Conservation (phyloP, 2,888 invertebrate genomes). For the Amphipoea oculea region DNA sequence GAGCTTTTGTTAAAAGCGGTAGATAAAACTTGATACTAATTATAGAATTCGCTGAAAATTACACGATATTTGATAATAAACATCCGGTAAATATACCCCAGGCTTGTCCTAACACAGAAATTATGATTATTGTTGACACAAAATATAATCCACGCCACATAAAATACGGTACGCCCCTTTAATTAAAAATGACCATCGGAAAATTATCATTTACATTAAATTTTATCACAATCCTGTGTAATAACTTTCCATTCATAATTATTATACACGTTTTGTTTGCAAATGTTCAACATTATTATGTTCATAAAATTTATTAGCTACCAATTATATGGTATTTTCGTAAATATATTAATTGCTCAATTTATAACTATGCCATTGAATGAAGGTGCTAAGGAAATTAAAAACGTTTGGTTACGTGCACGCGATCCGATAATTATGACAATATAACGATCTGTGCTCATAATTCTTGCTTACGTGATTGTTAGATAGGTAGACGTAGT, state of each 20-base stretch:
- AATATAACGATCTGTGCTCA: constrained; percentile 57
- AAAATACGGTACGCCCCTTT: constrained; percentile 43
- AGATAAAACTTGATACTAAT: constrained; percentile 19
- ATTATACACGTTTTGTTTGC: constrained; percentile 35
- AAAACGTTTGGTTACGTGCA: constrained; percentile 58
- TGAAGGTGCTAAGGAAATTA: constrained; percentile 62
- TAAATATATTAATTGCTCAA: constrained; percentile 57
- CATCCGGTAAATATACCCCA: constrained; percentile 17
- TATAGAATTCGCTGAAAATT: constrained; percentile 32
- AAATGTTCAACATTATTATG: constrained; percentile 19
- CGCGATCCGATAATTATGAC: constrained; percentile 71
- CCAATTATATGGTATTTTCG: constrained; percentile 45
- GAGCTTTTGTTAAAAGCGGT: neutral
- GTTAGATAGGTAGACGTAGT: constrained; percentile 32
- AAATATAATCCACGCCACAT: constrained; percentile 41
- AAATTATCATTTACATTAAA: constrained; percentile 50
- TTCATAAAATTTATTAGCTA: constrained; percentile 36
- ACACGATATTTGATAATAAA: constrained; percentile 17
- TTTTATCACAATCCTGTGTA: constrained; percentile 51
- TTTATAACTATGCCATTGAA: constrained; percentile 47
- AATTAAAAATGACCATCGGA: constrained; percentile 51
- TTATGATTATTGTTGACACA: constrained; percentile 45
- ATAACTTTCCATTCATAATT: constrained; percentile 33
- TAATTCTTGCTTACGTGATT: constrained; percentile 51
- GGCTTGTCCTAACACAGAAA: constrained; percentile 47